Evolutionary conservation across 2,797 vertebrate genomes (phyloP).

Genomic region (Sebastes hubbsi): DNA sequence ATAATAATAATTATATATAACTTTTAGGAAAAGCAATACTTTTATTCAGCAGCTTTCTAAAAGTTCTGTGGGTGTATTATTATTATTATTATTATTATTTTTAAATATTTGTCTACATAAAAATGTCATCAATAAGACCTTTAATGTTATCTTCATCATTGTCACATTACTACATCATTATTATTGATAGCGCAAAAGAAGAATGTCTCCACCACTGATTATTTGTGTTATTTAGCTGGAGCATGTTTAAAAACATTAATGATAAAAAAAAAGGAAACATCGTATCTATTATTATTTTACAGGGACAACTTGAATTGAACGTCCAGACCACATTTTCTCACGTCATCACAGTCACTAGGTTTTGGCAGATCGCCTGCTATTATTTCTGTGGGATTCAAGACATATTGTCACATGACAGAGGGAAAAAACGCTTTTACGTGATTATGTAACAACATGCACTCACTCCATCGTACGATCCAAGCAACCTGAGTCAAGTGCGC

Average conservation of each 20-base stretch:
- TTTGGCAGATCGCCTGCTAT: background rate
- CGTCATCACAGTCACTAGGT: background rate
- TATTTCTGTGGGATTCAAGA: constrained; percentile 32
- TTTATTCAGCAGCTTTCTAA: no score
- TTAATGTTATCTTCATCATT: no score
- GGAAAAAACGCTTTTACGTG: constrained; percentile 16
- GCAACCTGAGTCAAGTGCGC: background rate
- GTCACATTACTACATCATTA: no score
- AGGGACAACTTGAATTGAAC: background rate
- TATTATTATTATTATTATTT: no score
- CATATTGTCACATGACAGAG: constrained; percentile 66
- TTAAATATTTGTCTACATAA: no score
- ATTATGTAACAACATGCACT: constrained; percentile 72
- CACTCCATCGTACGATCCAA: constrained; percentile 62
- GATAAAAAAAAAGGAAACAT: background rate
- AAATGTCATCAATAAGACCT: no score
- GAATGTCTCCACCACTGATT: no score
- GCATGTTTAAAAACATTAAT: background rate
- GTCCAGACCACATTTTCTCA: background rate
- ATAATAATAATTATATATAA: no score
- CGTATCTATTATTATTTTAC: background rate
- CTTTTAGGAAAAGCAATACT: no score
- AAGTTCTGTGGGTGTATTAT: no score
- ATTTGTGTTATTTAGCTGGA: background rate
- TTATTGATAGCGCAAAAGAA: no score